phyloP scores from a whole-genome alignment of 2,888 invertebrate genomes.

The Atethmia centrago region DNA sequence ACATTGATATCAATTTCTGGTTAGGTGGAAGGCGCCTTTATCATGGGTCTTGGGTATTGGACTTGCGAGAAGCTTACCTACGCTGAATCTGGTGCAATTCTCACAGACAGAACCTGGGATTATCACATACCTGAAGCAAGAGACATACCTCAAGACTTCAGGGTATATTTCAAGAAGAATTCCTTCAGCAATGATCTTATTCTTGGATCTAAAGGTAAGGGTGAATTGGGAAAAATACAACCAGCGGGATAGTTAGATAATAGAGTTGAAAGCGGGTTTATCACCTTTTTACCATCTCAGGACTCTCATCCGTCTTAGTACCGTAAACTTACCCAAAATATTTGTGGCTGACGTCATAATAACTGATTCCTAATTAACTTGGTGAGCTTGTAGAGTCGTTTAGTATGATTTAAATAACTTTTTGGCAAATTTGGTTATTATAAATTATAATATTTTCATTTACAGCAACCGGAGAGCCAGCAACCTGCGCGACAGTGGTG shows the following conservation, averaged over 20 bases:
- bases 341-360: not conserved
- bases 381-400: not conserved
- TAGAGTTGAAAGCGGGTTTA: not conserved
- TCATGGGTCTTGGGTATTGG: constrained; percentile 94
- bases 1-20: not conserved
- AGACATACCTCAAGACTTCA: constrained; percentile 94
- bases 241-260: not conserved
- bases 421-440: not conserved
- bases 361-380: not conserved
- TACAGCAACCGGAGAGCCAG: constrained; percentile 85
- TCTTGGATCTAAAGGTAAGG: constrained; percentile 76
- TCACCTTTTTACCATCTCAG: not conserved
- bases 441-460: not conserved
- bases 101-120: constrained; percentile 94
- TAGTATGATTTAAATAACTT: not conserved
- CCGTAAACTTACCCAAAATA: not conserved
- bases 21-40: constrained; percentile 92
- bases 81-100: constrained; percentile 91
- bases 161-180: constrained; percentile 92
- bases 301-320: not conserved
- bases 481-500: constrained; percentile 78
- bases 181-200: constrained; percentile 91
- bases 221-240: not conserved
- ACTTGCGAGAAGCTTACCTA: constrained; percentile 92
- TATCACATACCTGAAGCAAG: constrained; percentile 93